Conservation (phyloP, 2,113 vertebrate genomes). For the Hydropotes inermis region DNA sequence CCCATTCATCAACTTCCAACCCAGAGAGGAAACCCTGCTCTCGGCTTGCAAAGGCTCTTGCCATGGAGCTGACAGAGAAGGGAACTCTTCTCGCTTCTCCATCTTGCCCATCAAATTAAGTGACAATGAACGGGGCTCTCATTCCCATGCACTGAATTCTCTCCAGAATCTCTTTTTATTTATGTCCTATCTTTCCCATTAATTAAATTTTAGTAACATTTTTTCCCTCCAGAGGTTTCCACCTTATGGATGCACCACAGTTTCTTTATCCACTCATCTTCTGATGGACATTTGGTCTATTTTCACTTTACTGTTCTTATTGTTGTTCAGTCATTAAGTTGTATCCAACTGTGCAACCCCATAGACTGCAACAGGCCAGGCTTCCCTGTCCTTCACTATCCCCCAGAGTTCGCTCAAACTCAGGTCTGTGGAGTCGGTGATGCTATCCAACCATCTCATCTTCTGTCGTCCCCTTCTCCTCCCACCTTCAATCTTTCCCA, state of each 20-base stretch:
- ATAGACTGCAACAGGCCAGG: neutral
- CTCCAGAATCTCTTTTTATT: constrained; percentile 37
- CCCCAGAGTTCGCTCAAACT: neutral
- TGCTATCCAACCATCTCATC: neutral
- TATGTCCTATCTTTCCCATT: constrained; percentile 32
- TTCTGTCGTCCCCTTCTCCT: neutral
- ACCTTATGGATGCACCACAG: neutral
- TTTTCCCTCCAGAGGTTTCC: constrained; percentile 6
- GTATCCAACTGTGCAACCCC: neutral
- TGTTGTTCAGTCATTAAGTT: neutral
- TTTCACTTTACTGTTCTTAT: neutral
- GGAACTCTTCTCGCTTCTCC: neutral
- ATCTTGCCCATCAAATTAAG: neutral
- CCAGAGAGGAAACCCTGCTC: neutral
- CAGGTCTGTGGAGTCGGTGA: neutral
- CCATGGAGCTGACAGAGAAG: neutral
- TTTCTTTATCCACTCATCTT: neutral
- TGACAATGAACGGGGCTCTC: neutral
- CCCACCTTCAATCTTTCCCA: neutral
- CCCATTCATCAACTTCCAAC: neutral
- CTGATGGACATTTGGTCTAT: neutral
- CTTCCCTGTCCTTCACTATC: neutral
- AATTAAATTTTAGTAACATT: constrained; percentile 42
- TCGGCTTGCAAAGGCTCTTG: neutral
- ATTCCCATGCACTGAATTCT: neutral